Percentiles rank a stretch among this genome's conserved stretches.
Conservation (phyloP, 53 echinoderm and acorn worm species). For the Stichopus horrens region DNA sequence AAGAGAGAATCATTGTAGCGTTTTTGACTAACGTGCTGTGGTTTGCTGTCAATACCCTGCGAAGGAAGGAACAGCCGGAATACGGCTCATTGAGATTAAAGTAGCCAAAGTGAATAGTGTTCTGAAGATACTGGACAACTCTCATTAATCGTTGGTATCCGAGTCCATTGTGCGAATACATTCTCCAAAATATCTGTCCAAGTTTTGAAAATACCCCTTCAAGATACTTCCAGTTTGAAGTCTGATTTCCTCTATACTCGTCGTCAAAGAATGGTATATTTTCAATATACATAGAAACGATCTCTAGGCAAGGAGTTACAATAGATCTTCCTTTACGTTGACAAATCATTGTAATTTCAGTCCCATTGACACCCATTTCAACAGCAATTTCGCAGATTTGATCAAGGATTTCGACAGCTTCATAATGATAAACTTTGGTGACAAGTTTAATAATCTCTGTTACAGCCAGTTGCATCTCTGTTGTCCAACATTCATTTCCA, state of each 20-base stretch:
- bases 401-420: neutral
- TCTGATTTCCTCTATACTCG: neutral
- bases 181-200: neutral
- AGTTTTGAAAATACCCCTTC: conserved; percentile 5
- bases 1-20: neutral
- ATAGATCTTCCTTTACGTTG: neutral
- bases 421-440: neutral
- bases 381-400: neutral
- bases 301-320: conserved; percentile 6
- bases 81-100: conserved; percentile 16
- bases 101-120: neutral
- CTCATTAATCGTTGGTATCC: neutral
- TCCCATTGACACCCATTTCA: neutral
- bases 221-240: neutral
- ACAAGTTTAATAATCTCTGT: neutral
- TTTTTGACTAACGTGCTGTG: neutral
- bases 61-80: conserved; percentile 26
- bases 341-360: conserved; percentile 18
- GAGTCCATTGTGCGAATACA: conserved; percentile 16
- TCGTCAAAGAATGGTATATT: neutral
- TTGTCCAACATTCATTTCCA: neutral
- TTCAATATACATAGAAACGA: neutral
- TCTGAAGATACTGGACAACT: neutral
- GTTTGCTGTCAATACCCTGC: neutral
- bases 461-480: neutral